Base-by-base conservation (phyloP, 2,797 vertebrate species). In the Nasua narica region DNA sequence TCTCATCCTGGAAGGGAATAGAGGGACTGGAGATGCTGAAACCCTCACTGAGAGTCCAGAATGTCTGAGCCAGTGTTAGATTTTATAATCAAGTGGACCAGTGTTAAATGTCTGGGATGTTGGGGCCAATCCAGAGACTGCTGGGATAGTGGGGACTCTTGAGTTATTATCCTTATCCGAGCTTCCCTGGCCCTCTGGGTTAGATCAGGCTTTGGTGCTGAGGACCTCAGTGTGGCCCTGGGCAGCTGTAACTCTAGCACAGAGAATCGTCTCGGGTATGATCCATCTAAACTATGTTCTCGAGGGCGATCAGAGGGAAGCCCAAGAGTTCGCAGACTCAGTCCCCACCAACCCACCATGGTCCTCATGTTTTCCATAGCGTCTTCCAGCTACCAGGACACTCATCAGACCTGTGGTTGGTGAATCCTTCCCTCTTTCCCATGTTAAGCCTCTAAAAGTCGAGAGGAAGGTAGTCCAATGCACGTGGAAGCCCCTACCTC, bases 41-140 rank as follows among this genome's bases (percentile, higher is more conserved):
- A 89, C 19, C 93, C 5, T 16, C 87, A 40, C 32, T 35, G 4
- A 76, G 90, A 90, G 79, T 78, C 91, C 93, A 92, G 91, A 72
- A 69, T 65, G 0, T 0, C 89, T 95, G 94, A 97, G 95, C 97
- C 97, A 98, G 98, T 98, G 96, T 98, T 98, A 97, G 90, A 94
- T 98, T 98, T 97, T 93, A 70, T 95, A 96, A 93, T 87, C 77
- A 46, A 83, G 77, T 95, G 95, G 97, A 97, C 98, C 98, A 98
- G 98, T 99, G 98, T 99, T 99, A 98, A 92, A 62, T 89, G 96
- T 97, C 91, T 91, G 65, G 84, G 94, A 87, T 84, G 48, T 76
- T 4, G 0, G 90, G 92, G 72, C n/a, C 65, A 72, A 72, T 87
- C 84, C 48, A 40, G 91, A 25, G 65, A 74, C 67, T 69, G 40